Conservation (phyloP, 2,888 invertebrate genomes). For the Stramonita haemastoma region DNA sequence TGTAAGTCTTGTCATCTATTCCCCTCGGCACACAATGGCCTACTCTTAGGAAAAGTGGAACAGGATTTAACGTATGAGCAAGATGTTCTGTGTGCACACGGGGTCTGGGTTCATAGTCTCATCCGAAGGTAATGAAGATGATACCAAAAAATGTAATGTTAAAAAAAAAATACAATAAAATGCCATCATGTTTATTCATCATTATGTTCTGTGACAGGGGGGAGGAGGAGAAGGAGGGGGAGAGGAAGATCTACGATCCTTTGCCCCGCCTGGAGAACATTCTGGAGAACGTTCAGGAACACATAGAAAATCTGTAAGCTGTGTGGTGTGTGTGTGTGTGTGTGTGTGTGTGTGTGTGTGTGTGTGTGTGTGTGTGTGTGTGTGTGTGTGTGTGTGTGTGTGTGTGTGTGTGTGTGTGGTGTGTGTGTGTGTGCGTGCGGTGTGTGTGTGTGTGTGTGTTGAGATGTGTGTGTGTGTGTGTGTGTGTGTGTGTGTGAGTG, state of each 20-base stretch:
- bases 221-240: constrained; percentile 32
- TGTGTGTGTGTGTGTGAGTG: not conserved
- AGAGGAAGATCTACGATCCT: constrained; percentile 41
- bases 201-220: constrained; percentile 28
- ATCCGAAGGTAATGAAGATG: too few relatives aligned
- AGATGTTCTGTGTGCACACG: too few relatives aligned
- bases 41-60: too few relatives aligned
- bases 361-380: not conserved
- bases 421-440: too few relatives aligned
- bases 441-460: too few relatives aligned
- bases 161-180: too few relatives aligned
- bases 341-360: not conserved
- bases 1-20: too few relatives aligned
- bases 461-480: not conserved
- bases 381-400: not conserved
- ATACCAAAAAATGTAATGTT: too few relatives aligned
- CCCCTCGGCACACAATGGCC: too few relatives aligned
- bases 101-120: too few relatives aligned
- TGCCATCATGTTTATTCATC: too few relatives aligned
- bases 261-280: constrained; percentile 57
- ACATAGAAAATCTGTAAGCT: constrained; percentile 63
- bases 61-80: too few relatives aligned
- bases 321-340: not conserved
- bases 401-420: not conserved
- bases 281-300: constrained; percentile 63